A percentile compares a stretch with the other conserved stretches of the same genome.
Conservation (phyloP, 2,888 invertebrate genomes). For the Peribatodes rhomboidaria region DNA sequence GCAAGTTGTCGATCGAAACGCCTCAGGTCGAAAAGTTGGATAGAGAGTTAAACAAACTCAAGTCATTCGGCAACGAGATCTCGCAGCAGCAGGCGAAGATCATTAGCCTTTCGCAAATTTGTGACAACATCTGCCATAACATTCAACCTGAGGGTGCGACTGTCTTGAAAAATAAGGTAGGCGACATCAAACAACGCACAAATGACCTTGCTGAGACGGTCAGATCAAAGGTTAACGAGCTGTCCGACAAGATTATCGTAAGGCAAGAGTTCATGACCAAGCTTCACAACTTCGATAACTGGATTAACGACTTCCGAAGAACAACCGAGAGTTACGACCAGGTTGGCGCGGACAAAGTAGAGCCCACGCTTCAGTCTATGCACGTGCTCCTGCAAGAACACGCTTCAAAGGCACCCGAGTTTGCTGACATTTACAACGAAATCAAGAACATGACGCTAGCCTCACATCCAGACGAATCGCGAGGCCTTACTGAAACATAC, state of each 20-base stretch:
- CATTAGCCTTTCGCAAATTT: slow-evolving; percentile 91
- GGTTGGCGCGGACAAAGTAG: slow-evolving; percentile 93
- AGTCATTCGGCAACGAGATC: slow-evolving; percentile 94
- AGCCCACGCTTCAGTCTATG: slow-evolving; percentile 91
- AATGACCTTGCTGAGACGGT: slow-evolving; percentile 92
- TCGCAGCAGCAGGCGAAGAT: slow-evolving; percentile 94
- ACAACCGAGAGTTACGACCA: slow-evolving; percentile 93
- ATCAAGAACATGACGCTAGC: slow-evolving; percentile 91
- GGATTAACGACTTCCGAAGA: slow-evolving; percentile 91
- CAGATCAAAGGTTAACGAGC: slow-evolving; percentile 91
- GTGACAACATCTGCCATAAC: slow-evolving; percentile 92
- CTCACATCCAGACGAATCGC: slow-evolving; percentile 91
- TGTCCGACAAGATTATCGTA: slow-evolving; percentile 93
- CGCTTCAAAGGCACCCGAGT: slow-evolving; percentile 92
- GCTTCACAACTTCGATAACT: slow-evolving; percentile 91
- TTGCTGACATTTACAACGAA: slow-evolving; percentile 93
- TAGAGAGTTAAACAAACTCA: slow-evolving; percentile 91
- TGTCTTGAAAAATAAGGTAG: slow-evolving; percentile 90
- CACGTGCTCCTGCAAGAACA: slow-evolving; percentile 94
- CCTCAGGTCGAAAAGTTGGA: slow-evolving; percentile 92
- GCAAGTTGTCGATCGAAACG: slow-evolving; percentile 88
- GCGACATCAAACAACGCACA: slow-evolving; percentile 91
- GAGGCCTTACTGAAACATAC: slow-evolving; percentile 91
- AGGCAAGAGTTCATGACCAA: slow-evolving; percentile 94
- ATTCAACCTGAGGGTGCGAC: slow-evolving; percentile 92